These are phyloP conservation scores for Pardosa pseudoannulata DNA, from an alignment of 2,888 invertebrate genomes.

Conservation along the genomic window DNA sequence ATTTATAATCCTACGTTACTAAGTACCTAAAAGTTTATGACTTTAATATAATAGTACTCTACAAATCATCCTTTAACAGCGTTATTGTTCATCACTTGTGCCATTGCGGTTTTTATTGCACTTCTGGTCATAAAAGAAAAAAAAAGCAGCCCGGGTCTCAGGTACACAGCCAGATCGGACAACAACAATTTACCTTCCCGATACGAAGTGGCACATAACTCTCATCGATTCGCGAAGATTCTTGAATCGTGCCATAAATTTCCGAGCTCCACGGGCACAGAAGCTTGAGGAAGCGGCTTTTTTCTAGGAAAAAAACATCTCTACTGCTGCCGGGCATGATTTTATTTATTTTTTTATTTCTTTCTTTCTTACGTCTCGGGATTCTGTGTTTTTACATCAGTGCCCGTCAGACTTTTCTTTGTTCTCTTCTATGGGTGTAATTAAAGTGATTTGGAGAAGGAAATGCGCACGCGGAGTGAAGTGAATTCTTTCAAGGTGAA, in stretches of 20 bases:
- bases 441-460: slow-evolving; percentile 25
- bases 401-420: not conserved
- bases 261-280: not conserved
- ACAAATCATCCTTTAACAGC: too few species aligned
- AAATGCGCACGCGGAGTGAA: slow-evolving; percentile 30
- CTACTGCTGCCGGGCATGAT: not conserved
- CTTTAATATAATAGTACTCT: too few species aligned
- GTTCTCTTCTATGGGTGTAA: slow-evolving; percentile 17
- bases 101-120: not conserved
- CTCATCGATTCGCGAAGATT: too few species aligned
- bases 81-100: too few species aligned
- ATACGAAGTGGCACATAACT: too few species aligned
- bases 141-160: too few species aligned
- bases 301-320: slow-evolving; percentile 10
- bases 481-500: slow-evolving; percentile 43
- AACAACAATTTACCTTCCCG: too few species aligned
- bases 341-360: not conserved
- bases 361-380: not conserved
- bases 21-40: too few species aligned
- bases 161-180: too few species aligned
- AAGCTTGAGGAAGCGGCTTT: not conserved
- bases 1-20: too few species aligned
- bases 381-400: not conserved
- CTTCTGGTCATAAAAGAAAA: too few species aligned
- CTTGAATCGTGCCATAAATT: slow-evolving; percentile 16